Percentiles rank a stretch among this genome's conserved stretches.
Conservation (phyloP, 2,888 invertebrate species). For the Bombylius discolor region DNA sequence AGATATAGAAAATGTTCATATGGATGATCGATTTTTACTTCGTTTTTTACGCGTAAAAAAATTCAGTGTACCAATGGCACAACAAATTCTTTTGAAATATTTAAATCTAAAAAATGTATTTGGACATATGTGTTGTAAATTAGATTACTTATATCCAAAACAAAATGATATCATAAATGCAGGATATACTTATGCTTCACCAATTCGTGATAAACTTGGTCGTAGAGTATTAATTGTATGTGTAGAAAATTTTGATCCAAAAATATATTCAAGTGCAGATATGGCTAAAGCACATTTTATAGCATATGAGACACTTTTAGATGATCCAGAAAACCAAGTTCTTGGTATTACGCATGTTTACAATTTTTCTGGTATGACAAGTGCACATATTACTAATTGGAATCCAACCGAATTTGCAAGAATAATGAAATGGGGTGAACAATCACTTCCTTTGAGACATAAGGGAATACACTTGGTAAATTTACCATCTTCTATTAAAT, state of each 20-base stretch:
- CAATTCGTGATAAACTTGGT: conserved; percentile 56
- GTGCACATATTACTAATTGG: conserved; percentile 57
- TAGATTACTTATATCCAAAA: conserved; percentile 51
- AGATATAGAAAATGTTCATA: conserved; percentile 54
- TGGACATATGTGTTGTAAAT: conserved; percentile 46
- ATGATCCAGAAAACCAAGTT: conserved; percentile 63
- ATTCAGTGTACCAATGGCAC: conserved; percentile 65
- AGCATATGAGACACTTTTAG: conserved; percentile 61
- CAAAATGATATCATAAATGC: conserved; percentile 50
- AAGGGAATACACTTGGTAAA: conserved; percentile 62
- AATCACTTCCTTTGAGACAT: conserved; percentile 67
- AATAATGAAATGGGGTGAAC: conserved; percentile 64
- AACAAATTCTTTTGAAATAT: conserved; percentile 65
- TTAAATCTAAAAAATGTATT: conserved; percentile 58
- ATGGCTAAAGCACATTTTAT: conserved; percentile 57
- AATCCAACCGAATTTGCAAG: conserved; percentile 58
- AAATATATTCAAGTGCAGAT: conserved; percentile 50
- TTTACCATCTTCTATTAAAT: conserved; percentile 57
- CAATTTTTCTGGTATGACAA: conserved; percentile 48
- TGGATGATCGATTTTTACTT: conserved; percentile 58
- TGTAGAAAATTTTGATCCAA: conserved; percentile 55
- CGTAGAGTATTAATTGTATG: conserved; percentile 54
- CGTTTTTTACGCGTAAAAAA: conserved; percentile 65
- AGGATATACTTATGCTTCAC: conserved; percentile 65
- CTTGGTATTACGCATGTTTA: conserved; percentile 62